Evolutionary conservation across 2,113 vertebrate genomes (phyloP).

Genomic region (Pteropus alecto): DNA sequence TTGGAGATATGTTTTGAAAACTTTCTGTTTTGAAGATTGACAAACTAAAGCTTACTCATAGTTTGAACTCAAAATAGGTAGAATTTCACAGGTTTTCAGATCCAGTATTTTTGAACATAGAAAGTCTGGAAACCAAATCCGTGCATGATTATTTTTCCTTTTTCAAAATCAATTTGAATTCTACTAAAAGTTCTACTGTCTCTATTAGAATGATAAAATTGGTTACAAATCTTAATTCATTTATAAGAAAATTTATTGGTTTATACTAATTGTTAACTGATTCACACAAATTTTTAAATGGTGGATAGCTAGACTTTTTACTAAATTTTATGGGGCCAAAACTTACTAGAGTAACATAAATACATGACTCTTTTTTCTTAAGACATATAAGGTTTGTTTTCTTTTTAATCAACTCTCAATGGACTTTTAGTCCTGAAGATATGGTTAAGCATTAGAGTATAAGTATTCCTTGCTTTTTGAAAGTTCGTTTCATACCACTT

Average conservation of each 20-base stretch:
- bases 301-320: background rate
- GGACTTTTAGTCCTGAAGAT: background rate
- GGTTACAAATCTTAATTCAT: background rate
- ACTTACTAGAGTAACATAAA: background rate
- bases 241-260: background rate
- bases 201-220: background rate
- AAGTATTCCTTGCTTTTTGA: background rate
- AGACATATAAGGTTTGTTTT: background rate
- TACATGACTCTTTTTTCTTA: background rate
- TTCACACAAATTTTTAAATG: background rate
- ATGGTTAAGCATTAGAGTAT: background rate
- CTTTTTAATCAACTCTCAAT: background rate
- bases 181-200: background rate
- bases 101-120: background rate
- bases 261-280: background rate
- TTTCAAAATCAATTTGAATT: conserved; percentile 14
- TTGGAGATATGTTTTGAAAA: background rate
- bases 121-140: background rate
- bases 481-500: background rate
- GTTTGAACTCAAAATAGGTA: background rate
- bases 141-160: background rate
- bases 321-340: background rate
- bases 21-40: background rate
- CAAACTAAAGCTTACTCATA: conserved; percentile 5
- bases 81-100: conserved; percentile 8